A percentile compares a stretch with the other conserved stretches of the same genome.
These are phyloP conservation scores for Porites evermanni DNA, from an alignment of 92 coral and sea anemone genomes.

Conservation along the genomic window DNA sequence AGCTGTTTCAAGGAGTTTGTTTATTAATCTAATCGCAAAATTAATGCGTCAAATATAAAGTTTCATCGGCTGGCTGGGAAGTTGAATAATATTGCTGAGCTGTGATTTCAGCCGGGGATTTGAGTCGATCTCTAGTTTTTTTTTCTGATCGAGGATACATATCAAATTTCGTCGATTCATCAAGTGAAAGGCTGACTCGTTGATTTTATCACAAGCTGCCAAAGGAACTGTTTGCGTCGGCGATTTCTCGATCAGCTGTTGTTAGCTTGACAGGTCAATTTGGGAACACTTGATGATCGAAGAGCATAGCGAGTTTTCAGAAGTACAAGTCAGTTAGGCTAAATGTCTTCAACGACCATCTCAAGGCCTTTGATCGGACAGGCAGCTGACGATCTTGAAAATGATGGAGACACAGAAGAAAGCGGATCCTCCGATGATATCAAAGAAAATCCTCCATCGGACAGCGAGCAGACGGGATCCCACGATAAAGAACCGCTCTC, in stretches of 20 bases:
- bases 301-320: not conserved
- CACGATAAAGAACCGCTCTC: constrained; percentile 57
- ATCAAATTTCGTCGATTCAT: constrained; percentile 5
- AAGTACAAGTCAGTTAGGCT: not conserved
- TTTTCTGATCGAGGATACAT: not conserved
- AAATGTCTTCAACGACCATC: constrained; percentile 28
- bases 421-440: constrained; percentile 39
- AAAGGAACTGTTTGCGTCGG: not conserved
- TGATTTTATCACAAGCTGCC: not conserved
- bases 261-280: constrained; percentile 2
- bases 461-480: constrained; percentile 1
- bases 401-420: constrained; percentile 64
- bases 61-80: not conserved
- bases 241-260: not conserved
- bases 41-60: constrained; percentile 4
- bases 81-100: constrained; percentile 11
- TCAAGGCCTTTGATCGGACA: constrained; percentile 9
- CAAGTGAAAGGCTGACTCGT: not conserved
- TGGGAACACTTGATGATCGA: not conserved
- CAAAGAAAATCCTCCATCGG: constrained; percentile 25
- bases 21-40: constrained; percentile 31
- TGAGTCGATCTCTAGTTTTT: not conserved
- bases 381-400: constrained; percentile 25
- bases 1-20: constrained; percentile 35
- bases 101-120: not conserved